phyloP scores from a whole-genome alignment of 2,888 invertebrate genomes.

The Habrosyne pyritoides region DNA sequence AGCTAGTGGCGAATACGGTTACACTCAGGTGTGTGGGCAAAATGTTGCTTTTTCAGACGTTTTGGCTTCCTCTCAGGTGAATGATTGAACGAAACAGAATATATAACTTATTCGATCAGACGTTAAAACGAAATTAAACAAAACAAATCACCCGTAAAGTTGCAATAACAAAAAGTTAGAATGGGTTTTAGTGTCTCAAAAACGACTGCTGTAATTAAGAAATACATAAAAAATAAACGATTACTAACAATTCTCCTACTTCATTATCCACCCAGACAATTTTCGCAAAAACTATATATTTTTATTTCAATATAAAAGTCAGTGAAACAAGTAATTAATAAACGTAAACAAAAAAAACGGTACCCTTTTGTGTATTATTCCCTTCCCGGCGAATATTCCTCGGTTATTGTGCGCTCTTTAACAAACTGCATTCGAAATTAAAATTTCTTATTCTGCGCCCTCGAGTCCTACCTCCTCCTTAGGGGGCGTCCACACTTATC shows the following conservation, averaged over 20 bases:
- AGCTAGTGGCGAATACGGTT: constrained; percentile 47
- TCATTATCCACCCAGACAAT: not conserved
- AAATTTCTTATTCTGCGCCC: constrained; percentile 76
- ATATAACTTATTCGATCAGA: not conserved
- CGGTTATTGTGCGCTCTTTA: constrained; percentile 78
- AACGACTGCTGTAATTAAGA: not conserved
- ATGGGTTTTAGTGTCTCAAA: not conserved
- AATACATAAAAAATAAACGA: not conserved
- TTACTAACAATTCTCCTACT: no score
- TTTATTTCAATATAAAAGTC: constrained; percentile 32
- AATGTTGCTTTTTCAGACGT: constrained; percentile 47
- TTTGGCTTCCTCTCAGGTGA: constrained; percentile 17
- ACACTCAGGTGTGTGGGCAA: constrained; percentile 57
- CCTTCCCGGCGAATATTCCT: constrained; percentile 64
- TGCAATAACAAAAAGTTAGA: no score
- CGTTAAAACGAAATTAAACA: constrained; percentile 4
- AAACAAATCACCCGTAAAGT: no score
- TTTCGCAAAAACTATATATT: not conserved
- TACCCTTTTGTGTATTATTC: constrained; percentile 75
- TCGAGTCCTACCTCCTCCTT: constrained; percentile 33
- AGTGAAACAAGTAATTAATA: constrained; percentile 68
- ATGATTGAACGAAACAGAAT: not conserved
- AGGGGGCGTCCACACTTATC: constrained; percentile 18
- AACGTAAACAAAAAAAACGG: constrained; percentile 58
- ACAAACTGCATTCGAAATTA: constrained; percentile 83